Conservation (phyloP, 2,888 invertebrate species). For the Aporophyla nigra region DNA sequence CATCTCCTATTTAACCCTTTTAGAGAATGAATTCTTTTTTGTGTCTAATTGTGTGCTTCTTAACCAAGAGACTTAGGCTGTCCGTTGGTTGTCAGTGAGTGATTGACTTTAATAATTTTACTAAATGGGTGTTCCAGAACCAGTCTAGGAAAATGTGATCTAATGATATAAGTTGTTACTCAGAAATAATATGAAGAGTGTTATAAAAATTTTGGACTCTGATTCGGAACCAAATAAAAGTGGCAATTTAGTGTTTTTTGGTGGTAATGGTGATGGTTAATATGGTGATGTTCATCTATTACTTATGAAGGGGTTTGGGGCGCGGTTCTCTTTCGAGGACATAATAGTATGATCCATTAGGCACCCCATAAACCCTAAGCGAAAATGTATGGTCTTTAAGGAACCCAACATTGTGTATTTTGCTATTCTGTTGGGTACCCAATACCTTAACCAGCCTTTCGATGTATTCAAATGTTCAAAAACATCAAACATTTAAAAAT, state of each 20-base stretch:
- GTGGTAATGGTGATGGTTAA: constrained; percentile 3
- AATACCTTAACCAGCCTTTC: too few species aligned
- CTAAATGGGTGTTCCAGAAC: not conserved
- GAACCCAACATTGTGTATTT: too few species aligned
- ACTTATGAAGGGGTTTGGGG: not conserved
- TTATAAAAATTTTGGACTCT: not conserved
- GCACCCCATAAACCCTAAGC: not conserved
- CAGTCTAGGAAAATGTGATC: not conserved
- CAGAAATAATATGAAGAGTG: not conserved
- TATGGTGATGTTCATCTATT: not conserved
- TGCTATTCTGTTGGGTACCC: too few species aligned
- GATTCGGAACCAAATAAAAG: not conserved
- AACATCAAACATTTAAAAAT: too few species aligned
- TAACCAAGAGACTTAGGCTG: too few species aligned
- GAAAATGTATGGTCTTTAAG: not conserved
- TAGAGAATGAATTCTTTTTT: not conserved
- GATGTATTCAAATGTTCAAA: too few species aligned
- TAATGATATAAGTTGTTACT: not conserved
- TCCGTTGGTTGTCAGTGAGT: not conserved
- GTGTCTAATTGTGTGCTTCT: not conserved
- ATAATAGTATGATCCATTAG: not conserved
- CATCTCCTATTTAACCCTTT: not conserved
- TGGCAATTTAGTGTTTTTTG: not conserved
- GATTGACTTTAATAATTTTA: not conserved
- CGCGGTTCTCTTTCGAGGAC: not conserved